Evolutionary conservation across 2,797 vertebrate genomes (phyloP).

Genomic region (Paguma larvata): DNA sequence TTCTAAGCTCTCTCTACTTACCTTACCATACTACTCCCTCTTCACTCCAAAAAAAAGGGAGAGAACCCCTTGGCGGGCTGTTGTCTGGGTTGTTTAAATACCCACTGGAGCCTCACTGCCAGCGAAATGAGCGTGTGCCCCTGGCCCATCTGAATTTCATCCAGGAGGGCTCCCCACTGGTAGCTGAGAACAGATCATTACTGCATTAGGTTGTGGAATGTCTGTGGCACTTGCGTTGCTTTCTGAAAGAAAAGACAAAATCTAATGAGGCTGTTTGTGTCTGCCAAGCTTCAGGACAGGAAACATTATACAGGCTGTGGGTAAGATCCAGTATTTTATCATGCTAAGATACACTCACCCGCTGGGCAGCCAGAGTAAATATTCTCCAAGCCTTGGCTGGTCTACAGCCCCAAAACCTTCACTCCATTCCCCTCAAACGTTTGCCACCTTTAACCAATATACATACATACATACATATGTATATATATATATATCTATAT

Average conservation of each 20-base stretch:
- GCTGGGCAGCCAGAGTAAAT: background rate
- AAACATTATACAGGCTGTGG: background rate
- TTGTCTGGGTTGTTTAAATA: background rate
- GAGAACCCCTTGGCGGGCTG: background rate
- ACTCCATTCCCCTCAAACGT: background rate
- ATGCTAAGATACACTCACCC: background rate
- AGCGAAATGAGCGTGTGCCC: background rate
- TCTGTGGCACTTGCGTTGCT: background rate
- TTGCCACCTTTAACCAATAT: background rate
- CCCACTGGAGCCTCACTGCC: background rate
- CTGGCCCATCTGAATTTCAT: background rate
- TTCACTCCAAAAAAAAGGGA: too few relatives aligned
- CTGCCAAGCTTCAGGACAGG: background rate
- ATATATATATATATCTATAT: background rate
- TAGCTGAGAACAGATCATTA: conserved; percentile 24
- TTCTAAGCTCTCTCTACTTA: background rate
- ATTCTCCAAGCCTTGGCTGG: background rate
- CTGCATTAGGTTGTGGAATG: background rate
- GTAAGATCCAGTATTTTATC: background rate
- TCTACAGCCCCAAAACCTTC: background rate
- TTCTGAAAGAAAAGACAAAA: conserved; percentile 41
- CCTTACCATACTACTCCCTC: background rate
- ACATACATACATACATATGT: too few relatives aligned
- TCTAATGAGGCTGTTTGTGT: background rate
- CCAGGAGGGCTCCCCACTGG: background rate